Base-by-base conservation (phyloP, 2,113 vertebrate species). In the Anser cygnoides region DNA sequence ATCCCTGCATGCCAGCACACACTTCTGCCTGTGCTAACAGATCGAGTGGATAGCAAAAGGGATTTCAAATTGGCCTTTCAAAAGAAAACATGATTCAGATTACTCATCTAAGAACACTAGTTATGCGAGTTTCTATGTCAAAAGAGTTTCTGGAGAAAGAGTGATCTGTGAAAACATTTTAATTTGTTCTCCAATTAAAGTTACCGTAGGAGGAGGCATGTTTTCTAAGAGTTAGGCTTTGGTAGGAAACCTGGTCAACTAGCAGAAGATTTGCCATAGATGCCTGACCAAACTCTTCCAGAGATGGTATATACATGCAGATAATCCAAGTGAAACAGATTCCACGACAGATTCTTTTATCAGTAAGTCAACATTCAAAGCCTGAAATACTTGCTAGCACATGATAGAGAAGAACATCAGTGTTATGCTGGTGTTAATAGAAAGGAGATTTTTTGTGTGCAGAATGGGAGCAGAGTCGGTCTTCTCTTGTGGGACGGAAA, bases 51-150 rank as follows among this genome's bases (percentile, higher is more conserved):
- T 67, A 86, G 94, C 35, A 92, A 93, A 96, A 90, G 43, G 55
- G 82, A 93, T 77, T 93, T 63, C 80, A 73, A 85, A 71, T 67
- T 90, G 88, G 85, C 88, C 85, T 96, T 95, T 95, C 33, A 61
- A 84, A 93, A 94, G 93, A 78, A 95, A 93, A 83, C 88, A 94
- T 1, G 57, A 83, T 61, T 90, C 20, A 4, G 68, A 90, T 95
- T 94, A 95, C 80, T 96, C 94, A 95, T 93, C 86, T 88, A 46
- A 90, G 79, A 91, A 77, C 80, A 68, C 46, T 21, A 67, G 76
- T 94, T 94, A 93, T 89, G 92, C 92, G 93, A 95, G 88, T 94
- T 96, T 90, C 72, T 95, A 80, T 96, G 93, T 94, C 92, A 90
- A 93, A 92, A 77, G 90, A 93, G 90, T 93, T 96, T 96, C 90